Percentiles rank a stretch among this genome's conserved stretches.
Evolutionary conservation across 2,113 vertebrate genomes (phyloP).

Genomic region (Bubalus kerabau): DNA sequence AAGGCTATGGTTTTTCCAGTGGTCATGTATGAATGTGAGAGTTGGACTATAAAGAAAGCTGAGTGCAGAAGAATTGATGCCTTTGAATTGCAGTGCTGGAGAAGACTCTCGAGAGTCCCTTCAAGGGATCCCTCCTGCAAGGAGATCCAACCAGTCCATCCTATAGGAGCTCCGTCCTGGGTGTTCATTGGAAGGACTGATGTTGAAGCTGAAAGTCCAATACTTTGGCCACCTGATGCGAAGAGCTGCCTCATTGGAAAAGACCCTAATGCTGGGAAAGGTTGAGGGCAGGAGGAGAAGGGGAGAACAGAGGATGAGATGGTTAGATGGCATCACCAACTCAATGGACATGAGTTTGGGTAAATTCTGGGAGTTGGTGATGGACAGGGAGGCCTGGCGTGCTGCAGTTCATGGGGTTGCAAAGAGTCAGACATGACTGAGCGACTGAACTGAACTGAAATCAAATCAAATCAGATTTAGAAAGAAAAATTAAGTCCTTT

Average conservation of each 20-base stretch:
- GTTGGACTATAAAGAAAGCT: neutral
- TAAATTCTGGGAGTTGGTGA: neutral
- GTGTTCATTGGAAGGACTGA: neutral
- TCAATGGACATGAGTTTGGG: neutral
- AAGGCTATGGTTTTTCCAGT: neutral
- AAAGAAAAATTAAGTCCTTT: neutral
- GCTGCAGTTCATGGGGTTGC: neutral
- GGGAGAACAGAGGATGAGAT: neutral
- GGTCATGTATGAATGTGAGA: neutral
- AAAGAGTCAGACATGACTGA: neutral
- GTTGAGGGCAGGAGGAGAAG: neutral
- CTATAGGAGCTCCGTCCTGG: neutral
- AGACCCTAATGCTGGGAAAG: neutral
- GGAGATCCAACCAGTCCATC: neutral
- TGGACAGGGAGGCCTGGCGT: neutral
- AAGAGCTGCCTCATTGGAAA: neutral
- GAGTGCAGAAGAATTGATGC: neutral
- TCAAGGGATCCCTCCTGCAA: neutral
- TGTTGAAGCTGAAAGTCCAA: neutral
- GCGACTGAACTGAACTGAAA: neutral
- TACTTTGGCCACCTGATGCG: neutral
- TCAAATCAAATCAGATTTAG: constrained; percentile 15
- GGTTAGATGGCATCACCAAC: neutral
- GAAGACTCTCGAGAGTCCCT: neutral
- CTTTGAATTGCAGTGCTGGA: neutral